Percentiles rank a stretch among this genome's conserved stretches.
Evolutionary conservation across 1,140 invertebrate species (phyloP).

Genomic region (Frieseomelitta varia): DNA sequence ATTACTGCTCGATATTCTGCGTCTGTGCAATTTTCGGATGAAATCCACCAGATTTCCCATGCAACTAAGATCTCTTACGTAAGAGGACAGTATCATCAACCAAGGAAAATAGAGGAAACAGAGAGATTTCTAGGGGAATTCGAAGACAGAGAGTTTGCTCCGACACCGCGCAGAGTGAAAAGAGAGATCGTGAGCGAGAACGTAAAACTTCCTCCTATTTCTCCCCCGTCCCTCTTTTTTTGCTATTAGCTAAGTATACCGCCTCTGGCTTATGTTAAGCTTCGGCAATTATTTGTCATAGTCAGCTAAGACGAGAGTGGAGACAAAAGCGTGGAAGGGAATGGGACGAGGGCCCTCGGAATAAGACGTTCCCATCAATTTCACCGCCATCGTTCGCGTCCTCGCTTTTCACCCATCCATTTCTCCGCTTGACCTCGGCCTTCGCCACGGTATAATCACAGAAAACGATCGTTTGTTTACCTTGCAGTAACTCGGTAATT

Average conservation of each 20-base stretch:
- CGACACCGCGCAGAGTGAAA: not conserved
- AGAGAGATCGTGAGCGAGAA: not conserved
- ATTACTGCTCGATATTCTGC: no score
- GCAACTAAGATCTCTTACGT: not conserved
- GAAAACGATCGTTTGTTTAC: not conserved
- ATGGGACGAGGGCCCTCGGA: not conserved
- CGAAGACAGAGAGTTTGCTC: not conserved
- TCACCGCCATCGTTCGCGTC: constrained; percentile 7
- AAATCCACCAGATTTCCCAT: not conserved
- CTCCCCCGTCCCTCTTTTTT: constrained; percentile 63
- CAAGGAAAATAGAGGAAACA: not conserved
- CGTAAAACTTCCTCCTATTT: constrained; percentile 27
- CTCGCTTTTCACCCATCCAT: not conserved
- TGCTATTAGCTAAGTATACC: constrained; percentile 80
- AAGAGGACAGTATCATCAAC: not conserved
- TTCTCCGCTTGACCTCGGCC: not conserved
- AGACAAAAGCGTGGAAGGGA: constrained; percentile 10
- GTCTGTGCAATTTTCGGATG: no score
- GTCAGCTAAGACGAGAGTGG: constrained; percentile 64
- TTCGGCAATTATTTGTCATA: constrained; percentile 79
- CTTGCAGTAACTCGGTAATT: no score
- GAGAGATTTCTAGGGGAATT: not conserved
- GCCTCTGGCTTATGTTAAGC: constrained; percentile 79
- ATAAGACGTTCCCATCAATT: constrained; percentile 55
- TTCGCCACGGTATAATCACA: no score